phyloP scores from a whole-genome alignment of 2,113 vertebrate species.

The Osmerus eperlanus region DNA sequence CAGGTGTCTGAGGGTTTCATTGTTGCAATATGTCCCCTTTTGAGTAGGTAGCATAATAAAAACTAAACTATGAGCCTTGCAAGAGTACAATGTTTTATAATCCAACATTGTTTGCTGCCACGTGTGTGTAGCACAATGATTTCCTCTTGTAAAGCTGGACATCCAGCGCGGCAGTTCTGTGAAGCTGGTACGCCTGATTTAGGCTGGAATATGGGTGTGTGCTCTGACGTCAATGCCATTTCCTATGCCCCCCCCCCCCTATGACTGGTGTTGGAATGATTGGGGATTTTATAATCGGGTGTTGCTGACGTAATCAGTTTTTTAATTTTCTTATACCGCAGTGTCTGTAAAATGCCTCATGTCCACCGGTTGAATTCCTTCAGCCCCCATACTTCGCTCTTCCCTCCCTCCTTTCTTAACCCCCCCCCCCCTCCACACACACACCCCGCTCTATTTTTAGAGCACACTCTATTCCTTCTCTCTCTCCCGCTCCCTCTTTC shows the following conservation, averaged over 20 bases:
- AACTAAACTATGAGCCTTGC: too few species aligned
- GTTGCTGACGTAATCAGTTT: slow-evolving; percentile 36
- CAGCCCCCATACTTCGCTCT: slow-evolving; percentile 30
- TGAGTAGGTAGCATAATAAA: too few species aligned
- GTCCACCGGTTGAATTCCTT: slow-evolving; percentile 46
- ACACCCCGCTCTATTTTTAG: slow-evolving; percentile 71
- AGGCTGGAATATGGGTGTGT: slow-evolving; percentile 66
- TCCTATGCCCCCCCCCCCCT: slow-evolving; percentile 20
- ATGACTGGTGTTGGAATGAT: slow-evolving; percentile 33
- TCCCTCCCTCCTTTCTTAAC: slow-evolving; percentile 29
- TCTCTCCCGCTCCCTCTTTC: slow-evolving; percentile 53
- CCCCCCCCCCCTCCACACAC: slow-evolving; percentile 33
- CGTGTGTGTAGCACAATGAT: too few species aligned
- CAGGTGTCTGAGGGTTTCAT: too few species aligned
- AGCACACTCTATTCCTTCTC: slow-evolving; percentile 47
- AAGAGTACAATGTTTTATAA: too few species aligned
- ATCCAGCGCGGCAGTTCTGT: not conserved
- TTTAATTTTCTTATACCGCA: slow-evolving; percentile 26
- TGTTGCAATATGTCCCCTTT: too few species aligned
- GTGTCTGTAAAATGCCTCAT: slow-evolving; percentile 57
- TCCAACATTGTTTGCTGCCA: too few species aligned
- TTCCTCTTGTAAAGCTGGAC: too few species aligned
- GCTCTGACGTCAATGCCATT: slow-evolving; percentile 64
- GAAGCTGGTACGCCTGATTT: slow-evolving; percentile 52
- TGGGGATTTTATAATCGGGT: slow-evolving; percentile 34